Base-by-base conservation (phyloP, 2,888 invertebrate genomes). In the Plagodis dolabraria region DNA sequence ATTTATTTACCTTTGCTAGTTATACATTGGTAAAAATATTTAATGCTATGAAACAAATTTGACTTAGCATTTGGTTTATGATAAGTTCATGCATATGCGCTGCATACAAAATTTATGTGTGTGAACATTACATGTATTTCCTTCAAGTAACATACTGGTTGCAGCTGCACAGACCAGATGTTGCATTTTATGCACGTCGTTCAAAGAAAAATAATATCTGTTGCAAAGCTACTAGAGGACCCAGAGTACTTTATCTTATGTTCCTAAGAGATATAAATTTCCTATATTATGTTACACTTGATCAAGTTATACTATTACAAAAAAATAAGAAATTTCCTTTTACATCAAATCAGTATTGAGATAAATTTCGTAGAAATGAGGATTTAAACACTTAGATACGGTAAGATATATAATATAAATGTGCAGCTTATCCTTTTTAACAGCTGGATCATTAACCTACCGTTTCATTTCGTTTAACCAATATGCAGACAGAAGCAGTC, bases 1-100 rank as follows among this genome's bases (percentile, higher is more conserved):
- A 92, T 92, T 92, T 92, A 92, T 90, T 91, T 88, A 90, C 89
- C 89, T 86, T 89, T 89, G 91, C 89, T 90, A 89, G 85, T 89
- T 87, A 89, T 86, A 92, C 91, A 92, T 89, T 89, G 90, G 91
- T 92, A 92, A 91, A 91, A 92, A 89, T 84, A 90, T 89, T 76
- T 86, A 87, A 90, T 89, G 89, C 85, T 90, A 90, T 89, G 87
- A 90, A 92, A 90, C 83, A 92, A 22, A 85, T 84, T 85, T 90
- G 89, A 90, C 89, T 79, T 87, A 90, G 89, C 90, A 86, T 91
- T 90, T 87, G 87, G 87, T 87, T 88, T 81, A 22, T 63, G 77
- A 83, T 82, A 82, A 84, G 85, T 83, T 86, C 79, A 86, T 77
- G 77, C 83, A 75, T 76, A 79, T 73, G 77, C 78, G 76, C 75